Evolutionary conservation across 53 echinoderm and acorn worm genomes (phyloP), one percentile per base, ranked within the genome.

Genomic region (Mesocentrotus franciscanus): DNA sequence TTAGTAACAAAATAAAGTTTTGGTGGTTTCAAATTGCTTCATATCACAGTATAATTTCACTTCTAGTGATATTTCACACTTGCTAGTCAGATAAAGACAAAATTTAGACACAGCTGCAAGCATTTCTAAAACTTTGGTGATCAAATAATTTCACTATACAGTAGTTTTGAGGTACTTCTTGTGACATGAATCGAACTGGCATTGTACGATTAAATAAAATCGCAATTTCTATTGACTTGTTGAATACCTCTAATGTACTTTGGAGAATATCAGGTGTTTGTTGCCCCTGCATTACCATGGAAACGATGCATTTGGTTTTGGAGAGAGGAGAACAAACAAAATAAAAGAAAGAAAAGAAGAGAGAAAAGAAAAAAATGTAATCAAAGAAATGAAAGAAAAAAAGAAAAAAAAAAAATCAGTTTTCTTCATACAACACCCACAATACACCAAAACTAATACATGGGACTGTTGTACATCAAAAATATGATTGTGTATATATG

Each of bases 181-280:
- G 62, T 1, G 18, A 62, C 11, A 62, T 14, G 0, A 10, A 62
- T 62, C 7, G 14, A 16, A 9, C 62, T 9, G 62, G 62, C 14
- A 14, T 16, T 62, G 14, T 16, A 62, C 13, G 3, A 49, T 49
- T 49, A 7, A 24, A 68, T 68, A 24, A 68, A 42, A 84, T 20
- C 7, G 84, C 49, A 58, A 58, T n/a, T 87, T 4, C 34, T 87
- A 29, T 58, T 58, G 87, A 57, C 58, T n/a, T 13, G n/a, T 58
- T 87, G 26, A 87, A 85, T 94, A 94, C 95, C 95, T 94, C 95
- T 42, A 94, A 36, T 64, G 95, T 85, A 94, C 87, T 94, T 87
- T 85, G 95, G 36, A 94, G 95, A 94, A 94, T 85, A 55, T 94
- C 95, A 49, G 95, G 95, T 60, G 85, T 70, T 36, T 61, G 71